Evolutionary conservation across 2,888 invertebrate genomes (phyloP).

Genomic region (Eumacrocentrus americanus): DNA sequence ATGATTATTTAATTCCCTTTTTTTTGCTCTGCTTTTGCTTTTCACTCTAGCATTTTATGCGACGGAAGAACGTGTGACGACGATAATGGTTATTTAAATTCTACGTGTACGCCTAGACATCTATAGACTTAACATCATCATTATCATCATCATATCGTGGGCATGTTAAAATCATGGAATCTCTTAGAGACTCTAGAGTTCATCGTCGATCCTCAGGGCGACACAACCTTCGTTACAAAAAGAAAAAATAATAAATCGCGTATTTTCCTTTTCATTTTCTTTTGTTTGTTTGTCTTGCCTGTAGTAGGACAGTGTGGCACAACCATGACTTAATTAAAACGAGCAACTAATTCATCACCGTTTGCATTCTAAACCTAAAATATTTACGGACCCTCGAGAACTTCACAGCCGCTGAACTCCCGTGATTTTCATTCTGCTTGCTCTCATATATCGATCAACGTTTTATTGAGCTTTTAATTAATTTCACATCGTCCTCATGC

Average conservation of each 20-base stretch:
- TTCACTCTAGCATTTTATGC: slow-evolving; percentile 12
- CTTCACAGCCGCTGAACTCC: slow-evolving; percentile 6
- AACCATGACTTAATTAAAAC: slow-evolving; percentile 53
- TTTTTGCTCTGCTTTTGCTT: slow-evolving; percentile 1
- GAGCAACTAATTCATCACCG: slow-evolving; percentile 42
- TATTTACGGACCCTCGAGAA: background rate
- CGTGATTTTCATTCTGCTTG: background rate
- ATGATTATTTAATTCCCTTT: slow-evolving; percentile 17
- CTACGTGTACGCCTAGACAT: slow-evolving; percentile 4
- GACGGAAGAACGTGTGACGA: slow-evolving; percentile 26
- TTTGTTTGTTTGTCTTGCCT: background rate
- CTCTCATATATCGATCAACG: background rate
- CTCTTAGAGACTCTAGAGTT: slow-evolving; percentile 13
- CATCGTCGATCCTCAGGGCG: slow-evolving; percentile 32
- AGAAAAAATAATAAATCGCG: slow-evolving; percentile 26
- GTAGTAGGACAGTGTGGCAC: slow-evolving; percentile 56
- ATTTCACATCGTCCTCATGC: background rate
- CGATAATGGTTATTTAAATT: slow-evolving; percentile 9
- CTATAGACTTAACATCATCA: slow-evolving; percentile 11
- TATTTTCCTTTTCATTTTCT: slow-evolving; percentile 14
- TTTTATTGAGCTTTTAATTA: background rate
- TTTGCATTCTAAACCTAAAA: slow-evolving; percentile 23
- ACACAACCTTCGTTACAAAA: slow-evolving; percentile 60
- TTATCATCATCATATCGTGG: slow-evolving; percentile 13
- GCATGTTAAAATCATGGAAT: slow-evolving; percentile 15